phyloP scores from a whole-genome alignment of 2,113 vertebrate species.

The Dicerorhinus sumatrensis region DNA sequence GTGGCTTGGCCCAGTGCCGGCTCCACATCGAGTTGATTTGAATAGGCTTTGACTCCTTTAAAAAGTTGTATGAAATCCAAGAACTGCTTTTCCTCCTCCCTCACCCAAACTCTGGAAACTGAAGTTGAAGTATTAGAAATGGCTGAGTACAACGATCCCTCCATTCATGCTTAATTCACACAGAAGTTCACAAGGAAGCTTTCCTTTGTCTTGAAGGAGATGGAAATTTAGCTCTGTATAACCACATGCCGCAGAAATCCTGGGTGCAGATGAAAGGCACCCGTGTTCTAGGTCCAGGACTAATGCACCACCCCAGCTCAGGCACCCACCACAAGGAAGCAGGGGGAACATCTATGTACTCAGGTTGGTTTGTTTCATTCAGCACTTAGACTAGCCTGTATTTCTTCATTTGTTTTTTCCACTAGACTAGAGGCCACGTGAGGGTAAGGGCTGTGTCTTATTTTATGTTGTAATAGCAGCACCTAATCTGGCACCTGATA shows the following conservation, averaged over 20 bases:
- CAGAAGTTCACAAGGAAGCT: not conserved
- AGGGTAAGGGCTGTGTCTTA: not conserved
- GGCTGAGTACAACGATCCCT: not conserved
- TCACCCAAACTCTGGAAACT: not conserved
- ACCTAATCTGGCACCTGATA: no score
- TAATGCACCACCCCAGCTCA: fast-evolving
- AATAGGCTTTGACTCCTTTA: not conserved
- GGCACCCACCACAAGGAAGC: not conserved
- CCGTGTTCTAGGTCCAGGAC: not conserved
- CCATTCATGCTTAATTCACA: not conserved
- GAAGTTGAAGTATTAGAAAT: not conserved
- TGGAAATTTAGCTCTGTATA: not conserved
- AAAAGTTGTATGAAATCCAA: not conserved
- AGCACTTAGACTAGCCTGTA: fast-evolving
- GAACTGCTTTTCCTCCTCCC: not conserved
- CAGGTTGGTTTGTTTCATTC: not conserved
- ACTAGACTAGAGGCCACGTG: not conserved
- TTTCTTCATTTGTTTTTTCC: not conserved
- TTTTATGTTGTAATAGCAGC: not conserved
- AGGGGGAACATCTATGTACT: fast-evolving
- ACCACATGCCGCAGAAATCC: not conserved
- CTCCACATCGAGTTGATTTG: not conserved
- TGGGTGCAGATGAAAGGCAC: not conserved
- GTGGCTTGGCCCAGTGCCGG: not conserved
- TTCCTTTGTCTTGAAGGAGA: not conserved